Percentiles rank a stretch among this genome's conserved stretches.
These are phyloP conservation scores for Augochlora pura DNA, from an alignment of 1,140 invertebrate genomes.

Conservation along the genomic window DNA sequence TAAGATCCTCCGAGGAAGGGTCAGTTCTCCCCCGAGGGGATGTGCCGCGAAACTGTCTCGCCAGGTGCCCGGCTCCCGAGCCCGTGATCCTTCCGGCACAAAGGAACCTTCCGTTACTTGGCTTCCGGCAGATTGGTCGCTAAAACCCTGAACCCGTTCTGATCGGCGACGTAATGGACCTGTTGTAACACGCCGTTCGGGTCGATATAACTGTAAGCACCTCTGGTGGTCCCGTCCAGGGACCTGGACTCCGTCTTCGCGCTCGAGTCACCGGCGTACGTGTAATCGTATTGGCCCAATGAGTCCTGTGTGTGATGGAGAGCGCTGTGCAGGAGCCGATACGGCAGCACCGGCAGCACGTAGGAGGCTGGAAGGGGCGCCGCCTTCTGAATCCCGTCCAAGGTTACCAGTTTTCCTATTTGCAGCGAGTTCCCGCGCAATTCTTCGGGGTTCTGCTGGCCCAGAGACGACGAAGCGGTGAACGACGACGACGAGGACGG, in stretches of 20 bases:
- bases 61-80: neutral
- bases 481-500: neutral
- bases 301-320: conserved; percentile 84
- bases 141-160: conserved; percentile 84
- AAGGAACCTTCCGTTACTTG: neutral
- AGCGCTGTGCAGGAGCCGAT: conserved; percentile 70
- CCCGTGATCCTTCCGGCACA: neutral
- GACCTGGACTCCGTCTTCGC: conserved; percentile 84
- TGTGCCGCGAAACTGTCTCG: too few species aligned
- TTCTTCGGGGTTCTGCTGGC: neutral
- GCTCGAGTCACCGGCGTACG: conserved; percentile 84
- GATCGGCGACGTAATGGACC: conserved; percentile 85
- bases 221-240: conserved; percentile 84
- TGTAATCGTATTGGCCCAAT: conserved; percentile 84
- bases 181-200: conserved; percentile 85
- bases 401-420: neutral
- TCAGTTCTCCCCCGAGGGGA: too few species aligned
- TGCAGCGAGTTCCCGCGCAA: conserved; percentile 22
- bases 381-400: conserved; percentile 29
- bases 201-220: conserved; percentile 87
- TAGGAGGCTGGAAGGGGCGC: conserved; percentile 51
- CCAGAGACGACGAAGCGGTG: neutral
- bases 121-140: conserved; percentile 84
- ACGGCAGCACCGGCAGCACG: conserved; percentile 68
- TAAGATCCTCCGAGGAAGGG: too few species aligned